A percentile compares a stretch with the other conserved stretches of the same genome.
phyloP scores from a whole-genome alignment of 2,797 vertebrate species.

The Pseudomugil tenellus region DNA sequence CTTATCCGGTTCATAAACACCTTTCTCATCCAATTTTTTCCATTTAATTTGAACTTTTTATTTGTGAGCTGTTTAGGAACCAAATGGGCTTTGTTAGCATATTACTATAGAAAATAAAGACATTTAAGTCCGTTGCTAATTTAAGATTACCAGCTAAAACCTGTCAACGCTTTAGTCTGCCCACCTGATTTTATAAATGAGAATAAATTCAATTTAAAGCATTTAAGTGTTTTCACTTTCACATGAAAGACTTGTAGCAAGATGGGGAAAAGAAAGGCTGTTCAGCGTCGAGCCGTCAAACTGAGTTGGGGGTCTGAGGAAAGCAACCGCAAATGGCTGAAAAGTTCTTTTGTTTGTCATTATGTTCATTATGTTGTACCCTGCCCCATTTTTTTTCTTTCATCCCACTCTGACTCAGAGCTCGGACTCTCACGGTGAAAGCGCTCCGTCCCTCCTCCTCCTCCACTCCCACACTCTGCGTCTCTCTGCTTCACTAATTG shows the following conservation, averaged over 20 bases:
- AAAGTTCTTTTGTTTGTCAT: conserved; percentile 78
- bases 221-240: conserved; percentile 8
- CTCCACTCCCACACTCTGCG: conserved; percentile 65
- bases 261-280: background rate
- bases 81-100: no score
- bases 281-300: conserved; percentile 17
- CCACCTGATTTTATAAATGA: background rate
- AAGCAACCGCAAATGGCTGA: conserved; percentile 67
- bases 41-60: no score
- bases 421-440: conserved; percentile 70
- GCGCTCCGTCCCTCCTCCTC: conserved; percentile 40
- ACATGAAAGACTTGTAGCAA: conserved; percentile 13
- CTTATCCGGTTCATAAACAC: no score
- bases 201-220: background rate
- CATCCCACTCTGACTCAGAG: conserved; percentile 54
- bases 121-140: background rate
- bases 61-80: no score
- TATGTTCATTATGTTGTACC: conserved; percentile 68
- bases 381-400: conserved; percentile 60
- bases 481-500: conserved; percentile 85
- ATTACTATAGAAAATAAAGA: background rate
- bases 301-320: conserved; percentile 50
- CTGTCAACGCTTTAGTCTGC: background rate
- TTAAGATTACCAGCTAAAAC: background rate
- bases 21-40: no score